Conservation (phyloP, 2,113 vertebrate species). For the Lates calcarifer region DNA sequence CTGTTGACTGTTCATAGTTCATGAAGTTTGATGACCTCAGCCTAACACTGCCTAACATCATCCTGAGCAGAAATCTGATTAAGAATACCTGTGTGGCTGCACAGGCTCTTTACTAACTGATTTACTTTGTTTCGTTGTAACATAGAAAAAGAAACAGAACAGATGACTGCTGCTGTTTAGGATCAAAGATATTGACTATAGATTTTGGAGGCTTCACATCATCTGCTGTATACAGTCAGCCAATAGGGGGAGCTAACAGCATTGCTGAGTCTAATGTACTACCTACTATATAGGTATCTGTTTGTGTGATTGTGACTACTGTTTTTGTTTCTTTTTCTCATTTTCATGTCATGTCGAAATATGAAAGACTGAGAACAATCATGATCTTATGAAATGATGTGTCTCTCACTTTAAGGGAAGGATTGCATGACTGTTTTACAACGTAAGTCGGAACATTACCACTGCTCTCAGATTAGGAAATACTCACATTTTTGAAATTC, state of each 20-base stretch:
- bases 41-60: not conserved
- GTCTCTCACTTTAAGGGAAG: no score
- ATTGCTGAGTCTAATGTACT: not conserved
- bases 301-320: no score
- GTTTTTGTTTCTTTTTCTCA: not conserved
- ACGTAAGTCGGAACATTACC: no score
- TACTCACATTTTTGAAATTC: not conserved
- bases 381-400: not conserved
- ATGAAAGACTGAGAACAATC: not conserved
- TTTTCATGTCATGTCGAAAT: not conserved
- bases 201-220: no score
- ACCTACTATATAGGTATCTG: no score
- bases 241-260: constrained; percentile 35
- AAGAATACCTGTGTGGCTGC: not conserved
- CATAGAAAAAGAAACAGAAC: not conserved
- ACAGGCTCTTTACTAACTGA: not conserved
- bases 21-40: not conserved
- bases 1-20: not conserved
- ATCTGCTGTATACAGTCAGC: not conserved
- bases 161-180: not conserved
- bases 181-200: not conserved
- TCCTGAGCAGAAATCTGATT: not conserved
- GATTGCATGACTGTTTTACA: no score
- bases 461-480: no score
- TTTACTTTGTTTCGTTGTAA: not conserved